Percentiles rank a stretch among this genome's conserved stretches.
phyloP scores from a whole-genome alignment of 1,140 invertebrate species.

The Metaphire vulgaris region DNA sequence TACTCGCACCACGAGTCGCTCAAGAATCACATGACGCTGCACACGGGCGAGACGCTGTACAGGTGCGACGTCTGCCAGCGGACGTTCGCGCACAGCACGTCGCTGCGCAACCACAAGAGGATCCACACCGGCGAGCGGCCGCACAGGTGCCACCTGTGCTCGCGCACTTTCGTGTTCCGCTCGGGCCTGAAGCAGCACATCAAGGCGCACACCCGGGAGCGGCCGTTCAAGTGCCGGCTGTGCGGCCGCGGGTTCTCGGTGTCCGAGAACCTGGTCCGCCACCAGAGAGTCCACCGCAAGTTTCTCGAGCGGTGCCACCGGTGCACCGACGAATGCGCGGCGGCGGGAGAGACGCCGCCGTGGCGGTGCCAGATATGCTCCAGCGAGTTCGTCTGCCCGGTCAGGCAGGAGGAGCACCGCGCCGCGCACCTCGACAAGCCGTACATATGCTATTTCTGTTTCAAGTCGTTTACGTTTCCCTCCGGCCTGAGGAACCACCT shows the following conservation, averaged over 20 bases:
- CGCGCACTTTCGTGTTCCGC: slow-evolving; percentile 84
- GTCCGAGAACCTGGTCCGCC: no score
- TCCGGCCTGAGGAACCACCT: neutral
- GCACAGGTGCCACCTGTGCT: slow-evolving; percentile 62
- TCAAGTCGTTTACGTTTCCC: neutral
- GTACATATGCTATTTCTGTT: neutral
- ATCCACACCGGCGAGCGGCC: slow-evolving; percentile 96
- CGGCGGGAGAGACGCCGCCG: no score
- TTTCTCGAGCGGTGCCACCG: no score
- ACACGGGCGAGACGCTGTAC: slow-evolving; percentile 6
- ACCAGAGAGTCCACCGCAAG: no score
- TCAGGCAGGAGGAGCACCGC: no score
- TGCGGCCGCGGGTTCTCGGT: slow-evolving; percentile 94
- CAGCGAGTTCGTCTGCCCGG: no score
- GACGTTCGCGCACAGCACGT: slow-evolving; percentile 96
- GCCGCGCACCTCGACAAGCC: no score
- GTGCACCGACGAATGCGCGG: no score
- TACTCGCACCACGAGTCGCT: slow-evolving; percentile 10
- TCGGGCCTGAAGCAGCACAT: slow-evolving; percentile 89
- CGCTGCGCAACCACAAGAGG: slow-evolving; percentile 92
- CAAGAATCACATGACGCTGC: slow-evolving; percentile 2
- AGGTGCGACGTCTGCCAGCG: slow-evolving; percentile 70
- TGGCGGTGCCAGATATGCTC: no score
- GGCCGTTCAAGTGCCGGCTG: slow-evolving; percentile 85
- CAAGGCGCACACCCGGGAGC: slow-evolving; percentile 86